A percentile compares a stretch with the other conserved stretches of the same genome.
phyloP scores from a whole-genome alignment of 2,113 vertebrate species.

The Eurystomus gularis region DNA sequence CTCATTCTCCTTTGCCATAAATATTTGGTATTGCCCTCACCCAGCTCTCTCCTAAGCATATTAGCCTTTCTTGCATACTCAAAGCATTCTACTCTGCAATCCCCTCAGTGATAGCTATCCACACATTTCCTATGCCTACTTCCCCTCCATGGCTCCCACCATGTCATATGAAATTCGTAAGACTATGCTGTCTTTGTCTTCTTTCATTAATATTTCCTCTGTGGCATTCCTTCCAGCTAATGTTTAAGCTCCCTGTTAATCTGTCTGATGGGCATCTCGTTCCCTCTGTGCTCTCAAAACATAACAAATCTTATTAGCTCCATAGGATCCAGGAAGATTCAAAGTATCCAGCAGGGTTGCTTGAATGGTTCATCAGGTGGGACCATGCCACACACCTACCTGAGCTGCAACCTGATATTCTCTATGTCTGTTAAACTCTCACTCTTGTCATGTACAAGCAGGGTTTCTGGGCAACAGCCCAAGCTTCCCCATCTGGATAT shows the following conservation, averaged over 20 bases:
- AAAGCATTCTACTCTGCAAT: not conserved
- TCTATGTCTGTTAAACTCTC: not conserved
- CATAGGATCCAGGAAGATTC: not conserved
- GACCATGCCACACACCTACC: not conserved
- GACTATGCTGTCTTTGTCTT: not conserved
- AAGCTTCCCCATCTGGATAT: slow-evolving; percentile 33
- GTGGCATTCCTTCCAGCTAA: not conserved
- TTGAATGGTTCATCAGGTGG: not conserved
- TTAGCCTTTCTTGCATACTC: not conserved
- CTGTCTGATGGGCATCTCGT: not conserved
- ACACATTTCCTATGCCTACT: not conserved
- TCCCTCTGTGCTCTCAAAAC: not conserved
- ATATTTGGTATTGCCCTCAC: not conserved
- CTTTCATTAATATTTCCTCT: not conserved
- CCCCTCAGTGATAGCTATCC: not conserved
- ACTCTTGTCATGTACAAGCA: not conserved
- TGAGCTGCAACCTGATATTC: not conserved
- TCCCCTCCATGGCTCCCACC: not conserved
- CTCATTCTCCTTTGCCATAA: not conserved
- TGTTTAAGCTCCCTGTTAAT: not conserved
- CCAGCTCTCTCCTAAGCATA: not conserved
- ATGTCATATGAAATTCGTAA: not conserved
- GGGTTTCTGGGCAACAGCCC: slow-evolving; percentile 18
- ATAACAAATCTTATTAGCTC: not conserved
- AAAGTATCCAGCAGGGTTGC: not conserved